Base-by-base conservation (phyloP, 2,888 invertebrate genomes). In the Macrosiphum euphorbiae region DNA sequence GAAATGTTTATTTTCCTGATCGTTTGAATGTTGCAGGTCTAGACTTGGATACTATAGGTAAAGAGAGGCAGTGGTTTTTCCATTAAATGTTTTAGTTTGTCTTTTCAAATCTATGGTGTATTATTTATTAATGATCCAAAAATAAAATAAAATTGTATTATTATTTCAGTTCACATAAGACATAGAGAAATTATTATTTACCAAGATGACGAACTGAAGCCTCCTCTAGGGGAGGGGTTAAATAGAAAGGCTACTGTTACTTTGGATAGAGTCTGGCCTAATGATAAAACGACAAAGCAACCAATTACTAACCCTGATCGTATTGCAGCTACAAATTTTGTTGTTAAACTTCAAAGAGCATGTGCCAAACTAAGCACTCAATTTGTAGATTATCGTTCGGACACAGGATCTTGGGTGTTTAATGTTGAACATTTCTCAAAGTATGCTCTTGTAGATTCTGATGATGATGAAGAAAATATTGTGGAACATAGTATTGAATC, bases 361-460 rank as follows among this genome's bases (percentile, higher is more conserved):
- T 98, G 98, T 94, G 97, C 97, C 95, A 98, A 98, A 95, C 98
- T 99, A 96, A 98, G 98, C 94, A 98, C 99, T 0, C 97, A 97
- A 92, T 99, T 99, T 96, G 97, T 99, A 11, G 99, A 99, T 95
- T 99, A 99, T 96, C 97, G 99, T 0, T 98, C 99, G 0, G 98
- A 98, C 95, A 99, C 98, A 3, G 99, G 99, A 50, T 98, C 99
- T 93, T 99, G 99, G 99, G 99, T 99, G 91, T 99, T 99, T 96
- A 97, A 98, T 97, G 98, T 98, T 88, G 98, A 98, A 94, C 99
- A 99, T 96, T 99, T 99, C 96, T 99, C 99, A 35, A 99, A 99
- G 95, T 99, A 99, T 96, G 98, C 98, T 0, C 96, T 98, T 50
- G 28, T 94, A 5, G 97, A 97, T 24, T 99, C 99, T 95, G 98